Conservation (phyloP, 2,888 invertebrate genomes). For the Ormia ochracea region DNA sequence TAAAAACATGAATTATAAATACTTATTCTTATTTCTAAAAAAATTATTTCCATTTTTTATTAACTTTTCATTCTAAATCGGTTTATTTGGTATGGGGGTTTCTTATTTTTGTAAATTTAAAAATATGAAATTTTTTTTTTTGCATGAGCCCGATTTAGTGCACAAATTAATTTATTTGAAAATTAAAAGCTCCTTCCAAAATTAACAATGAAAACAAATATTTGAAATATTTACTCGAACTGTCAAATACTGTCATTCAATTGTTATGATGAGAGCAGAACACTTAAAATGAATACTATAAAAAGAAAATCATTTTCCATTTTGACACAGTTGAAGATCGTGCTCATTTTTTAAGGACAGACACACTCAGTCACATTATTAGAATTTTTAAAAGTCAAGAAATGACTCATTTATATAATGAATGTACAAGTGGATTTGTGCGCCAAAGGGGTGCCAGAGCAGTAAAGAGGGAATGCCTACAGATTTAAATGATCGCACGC, state of each 20-base stretch:
- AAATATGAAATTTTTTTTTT: too few relatives aligned
- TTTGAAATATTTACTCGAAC: slow-evolving; percentile 52
- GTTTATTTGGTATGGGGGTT: too few relatives aligned
- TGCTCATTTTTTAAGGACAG: slow-evolving; percentile 4
- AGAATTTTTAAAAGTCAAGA: slow-evolving; percentile 6
- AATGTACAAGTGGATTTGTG: background rate
- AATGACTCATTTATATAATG: slow-evolving; percentile 20
- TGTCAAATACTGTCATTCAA: slow-evolving; percentile 57
- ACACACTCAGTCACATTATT: slow-evolving; percentile 5
- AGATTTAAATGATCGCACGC: slow-evolving; percentile 12
- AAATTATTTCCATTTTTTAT: too few relatives aligned
- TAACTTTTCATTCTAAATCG: too few relatives aligned
- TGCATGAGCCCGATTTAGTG: too few relatives aligned
- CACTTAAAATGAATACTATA: slow-evolving; percentile 7
- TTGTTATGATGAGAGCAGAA: slow-evolving; percentile 33
- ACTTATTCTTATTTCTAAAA: too few relatives aligned
- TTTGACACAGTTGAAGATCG: slow-evolving; percentile 9
- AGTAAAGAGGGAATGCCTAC: background rate
- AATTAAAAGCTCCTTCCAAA: background rate
- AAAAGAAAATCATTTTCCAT: slow-evolving; percentile 2
- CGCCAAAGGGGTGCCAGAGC: background rate
- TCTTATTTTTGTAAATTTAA: too few relatives aligned
- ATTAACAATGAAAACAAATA: slow-evolving; percentile 50
- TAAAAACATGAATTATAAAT: too few relatives aligned
- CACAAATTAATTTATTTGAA: background rate